A percentile compares a stretch with the other conserved stretches of the same genome.
Evolutionary conservation across 2,888 invertebrate genomes (phyloP).

Genomic region (Lasioglossum malachurum): DNA sequence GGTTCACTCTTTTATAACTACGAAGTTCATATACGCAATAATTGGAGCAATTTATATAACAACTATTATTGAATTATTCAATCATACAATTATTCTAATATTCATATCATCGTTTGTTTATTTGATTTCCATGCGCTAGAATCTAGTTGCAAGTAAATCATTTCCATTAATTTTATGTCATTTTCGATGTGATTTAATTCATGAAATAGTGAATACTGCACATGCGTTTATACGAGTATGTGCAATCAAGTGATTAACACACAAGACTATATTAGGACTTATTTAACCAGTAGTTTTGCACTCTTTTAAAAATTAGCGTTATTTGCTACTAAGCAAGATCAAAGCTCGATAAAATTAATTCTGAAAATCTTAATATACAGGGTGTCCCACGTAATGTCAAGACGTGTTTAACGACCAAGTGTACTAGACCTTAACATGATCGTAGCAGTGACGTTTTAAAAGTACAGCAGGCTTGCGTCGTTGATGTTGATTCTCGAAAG

Average conservation of each 20-base stretch:
- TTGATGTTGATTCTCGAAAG: no score
- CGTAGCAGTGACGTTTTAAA: no score
- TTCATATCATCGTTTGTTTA: not conserved
- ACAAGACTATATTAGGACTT: not conserved
- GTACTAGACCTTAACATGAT: no score
- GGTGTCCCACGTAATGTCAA: no score
- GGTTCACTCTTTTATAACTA: not conserved
- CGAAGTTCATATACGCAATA: not conserved
- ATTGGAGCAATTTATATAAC: slow-evolving; percentile 1
- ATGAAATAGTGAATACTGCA: not conserved
- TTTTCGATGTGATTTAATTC: not conserved
- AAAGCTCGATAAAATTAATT: not conserved
- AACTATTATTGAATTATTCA: not conserved
- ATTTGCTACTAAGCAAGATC: not conserved
- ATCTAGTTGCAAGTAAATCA: not conserved
- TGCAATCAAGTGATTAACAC: not conserved
- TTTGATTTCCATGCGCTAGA: not conserved
- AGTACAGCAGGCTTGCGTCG: no score
- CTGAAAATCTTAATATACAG: no score
- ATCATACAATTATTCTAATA: not conserved
- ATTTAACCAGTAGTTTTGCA: not conserved
- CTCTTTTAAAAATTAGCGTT: not conserved
- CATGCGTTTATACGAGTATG: not conserved
- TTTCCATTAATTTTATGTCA: not conserved
- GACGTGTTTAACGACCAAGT: no score